Evolutionary conservation across 2,113 vertebrate genomes (phyloP), one percentile per base, ranked within the genome.

Genomic region (Thunnus thynnus): DNA sequence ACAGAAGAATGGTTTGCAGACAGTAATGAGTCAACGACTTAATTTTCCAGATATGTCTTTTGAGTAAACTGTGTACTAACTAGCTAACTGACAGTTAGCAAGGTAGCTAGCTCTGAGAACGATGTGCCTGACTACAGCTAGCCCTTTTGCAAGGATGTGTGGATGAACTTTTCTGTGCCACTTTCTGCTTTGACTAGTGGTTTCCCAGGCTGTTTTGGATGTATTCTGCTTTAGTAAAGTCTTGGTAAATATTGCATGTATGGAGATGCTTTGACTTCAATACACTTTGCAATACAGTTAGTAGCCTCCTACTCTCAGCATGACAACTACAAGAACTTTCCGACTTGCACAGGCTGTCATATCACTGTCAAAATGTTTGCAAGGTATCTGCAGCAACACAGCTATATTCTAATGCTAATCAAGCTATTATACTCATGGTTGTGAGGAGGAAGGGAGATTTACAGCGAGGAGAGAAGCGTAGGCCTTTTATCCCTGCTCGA

Each of bases 241-340:
- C 13, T 32, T 7, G 4, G 11, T 57, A 51, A 56, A 76, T 64
- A 46, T n/a, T 30, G 20, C n/a, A 68, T 32, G 36, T 17, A 10
- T 72, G 20, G 66, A 72, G 32, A 36, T 48, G 1, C 27, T 75
- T 66, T 77, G 61, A 78, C 62, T 47, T 54, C 12, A 18, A 46
- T 51, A 18, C 4, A 17, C 52, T 62, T 50, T 22, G 30, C 44
- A 65, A 20, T 71, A 27, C 22, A 60, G 8, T 61, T 13, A 60
- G 60, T 50, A 73, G 36, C 36, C 36, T 41, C 7, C 50, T n/a
- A 14, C 36, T 48, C 18, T 50, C 60, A 70, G n/a, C 54, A 13
- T 64, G 44, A 48, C 66, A 63, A 13, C 50, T 4, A 46, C 62
- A 22, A 7, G n/a, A 61, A 17, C 58, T 50, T 54, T 36, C 48